Evolutionary conservation across 2,113 vertebrate genomes (phyloP).

Genomic region (Corvus hawaiiensis): DNA sequence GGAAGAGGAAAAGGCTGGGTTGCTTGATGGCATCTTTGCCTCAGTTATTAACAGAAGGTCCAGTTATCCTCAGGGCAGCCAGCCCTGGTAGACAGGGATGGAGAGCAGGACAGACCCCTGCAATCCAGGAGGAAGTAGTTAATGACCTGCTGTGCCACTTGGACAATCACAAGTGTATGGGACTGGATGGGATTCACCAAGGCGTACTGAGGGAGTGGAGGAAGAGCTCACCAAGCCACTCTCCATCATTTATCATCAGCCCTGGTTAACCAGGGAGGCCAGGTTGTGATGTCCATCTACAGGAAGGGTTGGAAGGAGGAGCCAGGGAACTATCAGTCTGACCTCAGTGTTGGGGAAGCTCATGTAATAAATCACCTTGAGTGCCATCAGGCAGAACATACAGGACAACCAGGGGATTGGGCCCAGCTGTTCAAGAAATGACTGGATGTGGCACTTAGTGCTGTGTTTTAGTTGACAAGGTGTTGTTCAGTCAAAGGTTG

Average conservation of each 20-base stretch:
- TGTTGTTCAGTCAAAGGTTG: not conserved
- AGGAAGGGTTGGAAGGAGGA: not conserved
- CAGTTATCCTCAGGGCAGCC: not conserved
- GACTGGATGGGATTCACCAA: too few relatives aligned
- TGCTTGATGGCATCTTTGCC: not conserved
- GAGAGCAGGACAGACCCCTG: too few relatives aligned
- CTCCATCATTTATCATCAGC: not conserved
- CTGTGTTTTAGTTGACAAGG: not conserved
- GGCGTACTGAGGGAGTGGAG: not conserved
- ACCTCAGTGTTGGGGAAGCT: not conserved
- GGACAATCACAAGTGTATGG: not conserved
- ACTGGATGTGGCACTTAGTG: not conserved
- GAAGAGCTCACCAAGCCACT: not conserved
- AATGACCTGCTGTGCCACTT: not conserved
- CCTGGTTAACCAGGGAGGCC: not conserved
- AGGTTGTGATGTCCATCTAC: not conserved
- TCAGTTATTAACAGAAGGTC: not conserved
- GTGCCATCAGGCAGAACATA: fast-evolving
- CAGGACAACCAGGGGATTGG: not conserved
- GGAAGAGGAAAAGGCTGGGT: not conserved
- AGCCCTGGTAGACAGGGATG: not conserved
- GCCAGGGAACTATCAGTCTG: not conserved
- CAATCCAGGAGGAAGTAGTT: not conserved
- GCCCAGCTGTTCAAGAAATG: not conserved
- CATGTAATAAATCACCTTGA: not conserved